phyloP scores from a whole-genome alignment of 1,140 invertebrate genomes.

The Bombus turneri region DNA sequence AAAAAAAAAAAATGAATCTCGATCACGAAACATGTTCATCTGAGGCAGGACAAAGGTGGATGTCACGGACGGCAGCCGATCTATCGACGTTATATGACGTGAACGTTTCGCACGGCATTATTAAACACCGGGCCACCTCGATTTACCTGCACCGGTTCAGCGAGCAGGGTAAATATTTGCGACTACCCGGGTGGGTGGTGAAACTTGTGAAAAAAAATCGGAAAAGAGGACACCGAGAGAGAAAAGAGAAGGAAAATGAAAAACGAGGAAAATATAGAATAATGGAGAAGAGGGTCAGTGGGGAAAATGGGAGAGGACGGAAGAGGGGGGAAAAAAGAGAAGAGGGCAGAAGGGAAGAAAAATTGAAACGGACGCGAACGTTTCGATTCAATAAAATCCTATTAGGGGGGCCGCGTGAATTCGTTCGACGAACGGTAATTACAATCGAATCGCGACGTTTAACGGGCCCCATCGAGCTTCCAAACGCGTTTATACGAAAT shows the following conservation, averaged over 20 bases:
- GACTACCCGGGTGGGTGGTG: not conserved
- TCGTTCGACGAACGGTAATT: slow-evolving; percentile 59
- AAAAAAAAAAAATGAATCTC: not conserved
- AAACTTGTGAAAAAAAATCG: not conserved
- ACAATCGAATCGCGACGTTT: slow-evolving; percentile 32
- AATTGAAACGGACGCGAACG: slow-evolving; percentile 48
- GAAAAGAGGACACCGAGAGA: not conserved
- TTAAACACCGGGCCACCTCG: slow-evolving; percentile 47
- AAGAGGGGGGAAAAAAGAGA: not conserved
- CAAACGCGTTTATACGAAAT: slow-evolving; percentile 44
- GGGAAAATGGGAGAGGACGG: no score
- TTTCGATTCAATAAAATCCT: slow-evolving; percentile 63
- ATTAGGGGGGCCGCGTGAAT: slow-evolving; percentile 53
- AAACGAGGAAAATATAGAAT: not conserved
- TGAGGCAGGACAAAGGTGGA: not conserved
- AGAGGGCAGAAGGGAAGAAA: not conserved
- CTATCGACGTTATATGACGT: slow-evolving; percentile 25
- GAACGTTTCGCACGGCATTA: slow-evolving; percentile 44
- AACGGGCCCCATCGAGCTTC: not conserved
- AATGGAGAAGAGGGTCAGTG: not conserved
- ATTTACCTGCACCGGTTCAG: slow-evolving; percentile 40
- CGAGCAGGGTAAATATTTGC: slow-evolving; percentile 54
- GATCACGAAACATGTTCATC: not conserved
- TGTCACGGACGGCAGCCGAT: not conserved
- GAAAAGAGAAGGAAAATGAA: not conserved